Percentiles rank a stretch among this genome's conserved stretches.
Conservation (phyloP, 1,140 invertebrate genomes). For the Leptopilina boulardi region DNA sequence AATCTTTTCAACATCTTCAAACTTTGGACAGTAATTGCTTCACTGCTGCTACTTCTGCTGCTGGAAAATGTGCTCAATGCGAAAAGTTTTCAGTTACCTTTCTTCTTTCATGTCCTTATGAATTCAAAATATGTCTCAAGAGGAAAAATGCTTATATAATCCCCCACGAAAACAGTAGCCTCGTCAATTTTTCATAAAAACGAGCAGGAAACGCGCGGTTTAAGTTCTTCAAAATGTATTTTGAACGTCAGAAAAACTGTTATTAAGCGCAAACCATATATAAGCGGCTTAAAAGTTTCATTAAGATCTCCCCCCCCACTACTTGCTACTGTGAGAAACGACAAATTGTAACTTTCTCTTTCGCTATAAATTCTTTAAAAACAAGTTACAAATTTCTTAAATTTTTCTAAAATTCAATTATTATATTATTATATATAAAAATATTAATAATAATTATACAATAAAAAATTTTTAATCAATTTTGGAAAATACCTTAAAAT, state of each 20-base stretch:
- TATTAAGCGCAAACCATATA: not conserved
- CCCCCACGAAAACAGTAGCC: not conserved
- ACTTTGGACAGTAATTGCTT: no score
- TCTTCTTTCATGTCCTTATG: constrained; percentile 28
- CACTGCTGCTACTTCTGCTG: no score
- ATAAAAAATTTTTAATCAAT: no score
- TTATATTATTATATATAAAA: no score
- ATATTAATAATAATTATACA: no score
- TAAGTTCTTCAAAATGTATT: not conserved
- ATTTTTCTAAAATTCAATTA: no score
- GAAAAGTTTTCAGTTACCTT: not conserved
- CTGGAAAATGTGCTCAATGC: no score
- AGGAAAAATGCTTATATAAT: constrained; percentile 29
- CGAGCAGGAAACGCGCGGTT: not conserved
- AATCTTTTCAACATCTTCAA: no score
- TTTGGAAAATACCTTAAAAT: no score
- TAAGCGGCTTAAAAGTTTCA: not conserved
- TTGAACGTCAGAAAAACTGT: not conserved
- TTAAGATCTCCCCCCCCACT: not conserved
- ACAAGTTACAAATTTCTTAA: no score
- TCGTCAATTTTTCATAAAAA: not conserved
- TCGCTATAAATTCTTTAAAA: not conserved
- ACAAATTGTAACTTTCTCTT: not conserved
- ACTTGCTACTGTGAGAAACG: no score
- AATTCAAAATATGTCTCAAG: constrained; percentile 12